Evolutionary conservation across 2,113 vertebrate genomes (phyloP).

Genomic region (Drymodes brunneopygia): DNA sequence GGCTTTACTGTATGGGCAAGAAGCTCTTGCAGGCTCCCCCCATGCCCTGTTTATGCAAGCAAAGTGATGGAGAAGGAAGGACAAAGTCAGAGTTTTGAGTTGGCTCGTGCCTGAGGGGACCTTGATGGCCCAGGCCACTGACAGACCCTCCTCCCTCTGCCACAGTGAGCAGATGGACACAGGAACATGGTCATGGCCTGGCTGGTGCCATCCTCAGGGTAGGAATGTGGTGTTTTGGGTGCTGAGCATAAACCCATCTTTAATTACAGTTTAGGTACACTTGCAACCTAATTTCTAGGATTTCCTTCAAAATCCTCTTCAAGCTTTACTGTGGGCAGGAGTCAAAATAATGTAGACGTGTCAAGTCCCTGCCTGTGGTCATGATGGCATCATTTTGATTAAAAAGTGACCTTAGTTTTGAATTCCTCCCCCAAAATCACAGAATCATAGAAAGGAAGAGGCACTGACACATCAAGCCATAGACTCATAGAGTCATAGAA

Average conservation of each 20-base stretch:
- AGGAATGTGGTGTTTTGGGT: not conserved
- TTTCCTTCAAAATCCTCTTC: not conserved
- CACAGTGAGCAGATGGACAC: rapidly evolving
- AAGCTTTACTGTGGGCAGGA: not conserved
- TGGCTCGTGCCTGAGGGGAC: rapidly evolving
- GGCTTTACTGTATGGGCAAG: not conserved
- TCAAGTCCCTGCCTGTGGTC: not conserved
- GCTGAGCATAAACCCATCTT: not conserved
- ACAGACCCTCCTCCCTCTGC: too few species aligned
- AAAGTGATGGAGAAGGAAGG: not conserved
- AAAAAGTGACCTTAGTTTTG: not conserved
- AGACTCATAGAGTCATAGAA: not conserved
- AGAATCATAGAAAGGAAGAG: not conserved
- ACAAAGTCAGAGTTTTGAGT: not conserved
- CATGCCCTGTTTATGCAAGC: rapidly evolving
- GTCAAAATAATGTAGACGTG: rapidly evolving
- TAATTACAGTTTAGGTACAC: too few species aligned
- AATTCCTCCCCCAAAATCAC: not conserved
- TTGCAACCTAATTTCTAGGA: not conserved
- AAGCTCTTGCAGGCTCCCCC: not conserved
- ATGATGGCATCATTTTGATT: rapidly evolving
- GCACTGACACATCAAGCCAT: not conserved
- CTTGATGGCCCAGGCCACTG: not conserved
- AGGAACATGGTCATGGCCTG: rapidly evolving
- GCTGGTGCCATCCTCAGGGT: rapidly evolving